Percentiles rank a stretch among this genome's conserved stretches.
Conservation (phyloP, 2,113 vertebrate genomes). For the Corythaeola cristata region DNA sequence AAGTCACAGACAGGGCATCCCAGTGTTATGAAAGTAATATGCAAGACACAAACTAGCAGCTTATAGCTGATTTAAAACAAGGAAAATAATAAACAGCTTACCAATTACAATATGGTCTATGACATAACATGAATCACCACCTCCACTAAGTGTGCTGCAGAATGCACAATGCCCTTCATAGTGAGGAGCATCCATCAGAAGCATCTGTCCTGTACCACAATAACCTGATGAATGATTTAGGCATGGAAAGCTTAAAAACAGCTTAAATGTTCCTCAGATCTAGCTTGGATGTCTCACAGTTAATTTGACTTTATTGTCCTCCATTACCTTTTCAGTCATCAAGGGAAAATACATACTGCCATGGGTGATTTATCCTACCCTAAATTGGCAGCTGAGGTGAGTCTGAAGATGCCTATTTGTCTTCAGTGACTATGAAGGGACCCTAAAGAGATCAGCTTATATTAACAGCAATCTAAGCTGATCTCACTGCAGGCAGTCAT, state of each 20-base stretch:
- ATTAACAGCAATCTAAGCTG: neutral
- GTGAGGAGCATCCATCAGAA: neutral
- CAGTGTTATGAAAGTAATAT: neutral
- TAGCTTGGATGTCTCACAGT: neutral
- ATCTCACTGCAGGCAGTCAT: neutral
- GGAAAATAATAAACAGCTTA: neutral
- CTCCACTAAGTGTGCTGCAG: neutral
- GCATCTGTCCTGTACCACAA: neutral
- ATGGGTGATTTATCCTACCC: neutral
- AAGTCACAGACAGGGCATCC: neutral
- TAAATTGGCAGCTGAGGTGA: neutral
- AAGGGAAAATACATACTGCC: neutral
- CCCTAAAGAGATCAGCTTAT: neutral
- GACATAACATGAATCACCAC: neutral
- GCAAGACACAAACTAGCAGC: neutral
- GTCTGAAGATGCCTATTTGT: neutral
- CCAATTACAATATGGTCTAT: neutral
- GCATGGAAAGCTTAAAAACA: neutral
- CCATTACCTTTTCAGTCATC: neutral
- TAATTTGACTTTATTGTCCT: neutral
- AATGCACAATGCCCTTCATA: fast-evolving
- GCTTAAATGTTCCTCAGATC: neutral
- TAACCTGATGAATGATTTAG: neutral
- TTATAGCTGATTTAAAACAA: neutral
- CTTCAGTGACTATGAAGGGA: neutral